A percentile compares a stretch with the other conserved stretches of the same genome.
Evolutionary conservation across 2,888 invertebrate species (phyloP).

Genomic region (Rhingia campestris): DNA sequence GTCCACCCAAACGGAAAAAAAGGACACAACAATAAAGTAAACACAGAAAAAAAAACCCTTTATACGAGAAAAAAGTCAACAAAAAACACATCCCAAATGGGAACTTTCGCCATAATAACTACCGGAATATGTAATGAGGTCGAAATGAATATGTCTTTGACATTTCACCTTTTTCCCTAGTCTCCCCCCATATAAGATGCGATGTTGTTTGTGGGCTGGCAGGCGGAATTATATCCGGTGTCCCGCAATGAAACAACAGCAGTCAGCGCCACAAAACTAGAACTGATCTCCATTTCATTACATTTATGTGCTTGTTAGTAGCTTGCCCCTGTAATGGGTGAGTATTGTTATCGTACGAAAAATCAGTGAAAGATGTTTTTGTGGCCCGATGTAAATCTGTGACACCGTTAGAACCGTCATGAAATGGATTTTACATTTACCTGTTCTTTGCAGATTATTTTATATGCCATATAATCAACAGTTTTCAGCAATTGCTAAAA

Average conservation of each 20-base stretch:
- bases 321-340: no score
- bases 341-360: no score
- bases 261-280: constrained; percentile 36
- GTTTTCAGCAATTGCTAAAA: no score
- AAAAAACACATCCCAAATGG: constrained; percentile 43
- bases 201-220: neutral
- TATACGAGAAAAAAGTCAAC: constrained; percentile 6
- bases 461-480: no score
- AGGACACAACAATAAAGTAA: constrained; percentile 14
- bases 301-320: neutral
- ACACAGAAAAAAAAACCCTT: neutral
- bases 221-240: constrained; percentile 17
- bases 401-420: no score
- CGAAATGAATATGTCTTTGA: constrained; percentile 67
- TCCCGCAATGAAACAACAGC: constrained; percentile 6
- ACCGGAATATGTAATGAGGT: constrained; percentile 63
- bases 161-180: constrained; percentile 52
- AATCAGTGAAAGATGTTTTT: no score
- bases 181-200: no score
- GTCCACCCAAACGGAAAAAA: constrained; percentile 22
- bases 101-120: constrained; percentile 57
- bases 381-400: no score
- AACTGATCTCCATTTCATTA: constrained; percentile 54
- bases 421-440: no score
- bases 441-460: no score